Evolutionary conservation across 2,888 invertebrate species (phyloP), one percentile per base, ranked within the genome.

Genomic region (Nasonia oneida): DNA sequence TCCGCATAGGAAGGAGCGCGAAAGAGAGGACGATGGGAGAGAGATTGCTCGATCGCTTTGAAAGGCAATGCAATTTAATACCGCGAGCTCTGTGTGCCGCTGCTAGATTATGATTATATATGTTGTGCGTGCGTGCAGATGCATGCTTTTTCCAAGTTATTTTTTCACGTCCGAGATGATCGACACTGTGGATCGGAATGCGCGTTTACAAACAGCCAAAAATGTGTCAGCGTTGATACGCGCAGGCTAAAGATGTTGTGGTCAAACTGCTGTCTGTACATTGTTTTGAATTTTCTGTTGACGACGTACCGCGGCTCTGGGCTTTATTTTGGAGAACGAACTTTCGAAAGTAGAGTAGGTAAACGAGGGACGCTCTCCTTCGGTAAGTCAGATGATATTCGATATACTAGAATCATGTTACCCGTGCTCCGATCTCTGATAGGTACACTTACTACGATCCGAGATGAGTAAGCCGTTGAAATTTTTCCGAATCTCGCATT

Each of bases 1-100:
- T 88, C 87, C 87, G 81, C 88, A 87, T 85, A 76, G 81, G 74
- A 75, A 76, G 71, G 76, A 53, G 73, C n/a, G 81, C 70, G 61
- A 74, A 53, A 39, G 74, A 53, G 76, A 76, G 29, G 23, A n/a
- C 61, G 77, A 14, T 12, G 29, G 18, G 57, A 15, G 33, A 23
- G 61, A 23, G 47, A 37, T 64, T n/a, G 61, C 83, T 80, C 74
- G 61, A 81, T 86, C 71, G 81, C 74, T 86, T 84, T 86, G 81
- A 84, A 86, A 84, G 81, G 86, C 74, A 75, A 81, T 86, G 86
- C 86, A 86, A 86, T 84, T 86, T 86, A 86, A 86, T 86, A 86
- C 86, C 37, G 67, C 12, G 50, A n/a, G 73, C 39, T 53, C 76
- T 53, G 57, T 53, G 57, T 3, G 18, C 18, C 57, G 50, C 47